Evolutionary conservation across 2,113 vertebrate genomes (phyloP).

Genomic region (Mesocricetus auratus): DNA sequence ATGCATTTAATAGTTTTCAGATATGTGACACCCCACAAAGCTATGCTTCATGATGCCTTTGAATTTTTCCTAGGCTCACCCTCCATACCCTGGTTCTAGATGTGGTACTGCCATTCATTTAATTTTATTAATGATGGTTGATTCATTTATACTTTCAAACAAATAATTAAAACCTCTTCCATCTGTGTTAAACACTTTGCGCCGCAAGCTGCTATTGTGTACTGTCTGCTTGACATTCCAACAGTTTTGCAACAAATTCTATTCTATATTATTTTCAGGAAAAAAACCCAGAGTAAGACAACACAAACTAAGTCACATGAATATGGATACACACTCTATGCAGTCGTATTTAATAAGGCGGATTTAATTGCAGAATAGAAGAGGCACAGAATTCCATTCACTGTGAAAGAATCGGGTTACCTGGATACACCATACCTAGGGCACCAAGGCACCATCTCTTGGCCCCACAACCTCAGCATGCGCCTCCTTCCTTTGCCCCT

Average conservation of each 20-base stretch:
- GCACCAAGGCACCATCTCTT: slow-evolving; percentile 7
- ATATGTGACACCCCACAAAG: not conserved
- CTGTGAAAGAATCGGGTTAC: slow-evolving; percentile 39
- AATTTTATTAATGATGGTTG: slow-evolving; percentile 20
- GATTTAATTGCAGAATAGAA: slow-evolving; percentile 26
- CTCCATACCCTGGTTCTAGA: not conserved
- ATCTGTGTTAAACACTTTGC: slow-evolving; percentile 44
- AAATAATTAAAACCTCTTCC: slow-evolving; percentile 49
- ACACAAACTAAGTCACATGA: slow-evolving; percentile 7
- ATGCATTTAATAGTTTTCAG: not conserved
- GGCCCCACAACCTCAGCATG: not conserved
- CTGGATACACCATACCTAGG: not conserved
- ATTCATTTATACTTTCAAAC: slow-evolving; percentile 32
- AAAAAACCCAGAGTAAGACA: slow-evolving; percentile 56
- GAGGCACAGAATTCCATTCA: slow-evolving; percentile 22
- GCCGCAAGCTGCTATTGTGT: not conserved
- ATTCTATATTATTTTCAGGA: slow-evolving; percentile 52
- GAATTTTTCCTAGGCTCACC: slow-evolving; percentile 21
- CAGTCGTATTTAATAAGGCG: slow-evolving; percentile 41
- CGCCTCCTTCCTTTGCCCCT: slow-evolving; percentile 5
- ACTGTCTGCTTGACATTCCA: slow-evolving; percentile 29
- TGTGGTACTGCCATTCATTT: not conserved
- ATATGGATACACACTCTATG: not conserved
- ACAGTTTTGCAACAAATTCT: slow-evolving; percentile 46
- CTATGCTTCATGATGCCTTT: slow-evolving; percentile 1